A percentile compares a stretch with the other conserved stretches of the same genome.
Evolutionary conservation across 2,797 vertebrate genomes (phyloP).

Genomic region (Babyrousa celebensis): DNA sequence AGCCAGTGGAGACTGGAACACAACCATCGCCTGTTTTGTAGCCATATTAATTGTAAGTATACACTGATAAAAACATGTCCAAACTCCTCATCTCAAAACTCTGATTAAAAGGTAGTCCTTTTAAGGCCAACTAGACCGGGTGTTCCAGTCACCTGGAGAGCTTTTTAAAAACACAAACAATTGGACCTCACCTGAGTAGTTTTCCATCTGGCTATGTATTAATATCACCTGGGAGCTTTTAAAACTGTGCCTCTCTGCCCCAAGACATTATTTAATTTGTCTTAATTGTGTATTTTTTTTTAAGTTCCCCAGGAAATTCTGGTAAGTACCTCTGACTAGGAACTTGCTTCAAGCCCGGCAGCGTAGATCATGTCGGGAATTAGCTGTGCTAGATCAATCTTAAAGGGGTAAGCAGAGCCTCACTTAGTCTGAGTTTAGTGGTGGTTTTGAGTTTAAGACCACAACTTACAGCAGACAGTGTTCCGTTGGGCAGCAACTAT

Average conservation of each 20-base stretch:
- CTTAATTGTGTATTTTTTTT: conserved; percentile 29
- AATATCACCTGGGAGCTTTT: not conserved
- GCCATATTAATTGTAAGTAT: conserved; percentile 99
- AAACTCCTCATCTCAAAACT: not conserved
- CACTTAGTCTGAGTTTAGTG: not conserved
- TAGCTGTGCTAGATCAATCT: not conserved
- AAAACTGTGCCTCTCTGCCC: not conserved
- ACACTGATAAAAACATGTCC: not conserved
- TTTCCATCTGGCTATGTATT: not conserved
- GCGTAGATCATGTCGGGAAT: not conserved
- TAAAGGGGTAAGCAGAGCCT: not conserved
- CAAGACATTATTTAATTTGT: conserved; percentile 25
- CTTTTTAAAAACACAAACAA: not conserved
- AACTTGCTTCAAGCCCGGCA: not conserved
- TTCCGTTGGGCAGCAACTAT: not conserved
- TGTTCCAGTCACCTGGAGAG: not conserved
- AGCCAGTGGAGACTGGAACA: conserved; percentile 99
- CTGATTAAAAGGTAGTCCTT: not conserved
- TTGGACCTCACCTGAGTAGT: not conserved
- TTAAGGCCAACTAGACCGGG: not conserved
- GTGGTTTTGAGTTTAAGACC: not conserved
- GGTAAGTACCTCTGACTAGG: not conserved
- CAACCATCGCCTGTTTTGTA: conserved; percentile 98
- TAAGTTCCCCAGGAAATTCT: conserved; percentile 14
- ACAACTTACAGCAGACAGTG: not conserved